Evolutionary conservation across 2,888 invertebrate species (phyloP).

Genomic region (Sminthurinus aureus): DNA sequence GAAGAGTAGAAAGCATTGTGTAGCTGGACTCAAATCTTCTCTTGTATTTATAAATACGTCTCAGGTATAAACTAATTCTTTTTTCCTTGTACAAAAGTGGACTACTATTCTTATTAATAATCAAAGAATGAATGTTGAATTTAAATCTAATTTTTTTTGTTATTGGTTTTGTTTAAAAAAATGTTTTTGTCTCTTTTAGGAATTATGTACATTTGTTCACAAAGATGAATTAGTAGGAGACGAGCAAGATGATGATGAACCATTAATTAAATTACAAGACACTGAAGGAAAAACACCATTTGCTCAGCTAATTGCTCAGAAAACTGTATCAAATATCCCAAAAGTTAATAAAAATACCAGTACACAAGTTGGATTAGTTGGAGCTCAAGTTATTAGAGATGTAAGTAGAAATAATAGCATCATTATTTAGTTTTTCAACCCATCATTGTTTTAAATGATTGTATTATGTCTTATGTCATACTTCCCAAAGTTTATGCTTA

Average conservation of each 20-base stretch:
- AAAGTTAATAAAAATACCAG: slow-evolving; percentile 6
- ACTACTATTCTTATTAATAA: background rate
- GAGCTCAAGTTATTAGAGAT: slow-evolving; percentile 47
- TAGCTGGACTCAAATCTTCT: slow-evolving; percentile 45
- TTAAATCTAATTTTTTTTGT: too few relatives aligned
- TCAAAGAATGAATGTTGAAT: background rate
- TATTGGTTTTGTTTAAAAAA: background rate
- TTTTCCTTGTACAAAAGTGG: background rate
- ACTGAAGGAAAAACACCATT: slow-evolving; percentile 42
- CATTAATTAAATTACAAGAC: slow-evolving; percentile 16
- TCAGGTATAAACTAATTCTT: slow-evolving; percentile 40
- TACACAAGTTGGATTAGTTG: slow-evolving; percentile 29
- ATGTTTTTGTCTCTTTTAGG: slow-evolving; percentile 41
- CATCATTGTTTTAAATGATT: too few relatives aligned
- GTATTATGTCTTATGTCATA: too few relatives aligned
- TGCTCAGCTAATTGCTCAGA: slow-evolving; percentile 51
- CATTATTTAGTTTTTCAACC: background rate
- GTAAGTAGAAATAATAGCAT: slow-evolving; percentile 31
- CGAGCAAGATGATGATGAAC: slow-evolving; percentile 26
- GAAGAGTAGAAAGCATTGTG: too few relatives aligned
- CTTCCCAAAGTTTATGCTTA: too few relatives aligned
- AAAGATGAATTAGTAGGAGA: slow-evolving; percentile 17
- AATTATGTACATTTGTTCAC: slow-evolving; percentile 48
- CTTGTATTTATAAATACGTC: slow-evolving; percentile 52
- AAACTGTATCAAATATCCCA: slow-evolving; percentile 35